Conservation (phyloP, 2,888 invertebrate species). For the Platypus cylindrus region DNA sequence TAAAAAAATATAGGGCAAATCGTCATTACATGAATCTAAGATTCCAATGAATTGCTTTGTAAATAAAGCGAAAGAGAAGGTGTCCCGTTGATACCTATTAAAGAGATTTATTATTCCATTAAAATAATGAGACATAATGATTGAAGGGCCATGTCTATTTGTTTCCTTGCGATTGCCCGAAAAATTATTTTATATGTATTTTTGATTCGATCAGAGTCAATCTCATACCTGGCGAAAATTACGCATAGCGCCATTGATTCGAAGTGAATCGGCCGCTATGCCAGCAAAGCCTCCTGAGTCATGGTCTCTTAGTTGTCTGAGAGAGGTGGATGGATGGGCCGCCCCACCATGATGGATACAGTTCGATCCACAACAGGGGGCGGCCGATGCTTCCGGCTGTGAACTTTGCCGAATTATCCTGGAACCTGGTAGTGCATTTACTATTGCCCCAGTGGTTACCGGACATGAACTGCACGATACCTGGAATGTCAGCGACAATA, state of each 20-base stretch:
- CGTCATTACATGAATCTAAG: too few species aligned
- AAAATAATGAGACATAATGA: not conserved
- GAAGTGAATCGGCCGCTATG: slow-evolving; percentile 88
- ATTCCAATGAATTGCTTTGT: too few species aligned
- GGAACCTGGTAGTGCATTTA: slow-evolving; percentile 54
- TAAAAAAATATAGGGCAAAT: too few species aligned
- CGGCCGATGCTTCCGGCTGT: slow-evolving; percentile 62
- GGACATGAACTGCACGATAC: slow-evolving; percentile 50
- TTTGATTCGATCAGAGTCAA: slow-evolving; percentile 5
- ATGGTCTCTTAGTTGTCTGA: slow-evolving; percentile 62
- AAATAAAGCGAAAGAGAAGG: too few species aligned
- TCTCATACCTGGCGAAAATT: slow-evolving; percentile 88
- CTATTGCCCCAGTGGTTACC: slow-evolving; percentile 53
- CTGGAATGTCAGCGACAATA: slow-evolving; percentile 25
- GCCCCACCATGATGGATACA: slow-evolving; percentile 36
- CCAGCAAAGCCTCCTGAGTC: slow-evolving; percentile 80
- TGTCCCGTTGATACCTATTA: too few species aligned
- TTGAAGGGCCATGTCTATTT: too few species aligned
- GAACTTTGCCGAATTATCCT: slow-evolving; percentile 83
- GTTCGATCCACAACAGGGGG: slow-evolving; percentile 44
- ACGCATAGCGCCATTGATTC: slow-evolving; percentile 92
- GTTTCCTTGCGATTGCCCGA: slow-evolving; percentile 6
- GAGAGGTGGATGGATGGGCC: slow-evolving; percentile 64
- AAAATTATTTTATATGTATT: not conserved
- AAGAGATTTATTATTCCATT: too few species aligned